A percentile compares a stretch with the other conserved stretches of the same genome.
These are phyloP conservation scores for Mixornis gularis DNA, from an alignment of 2,113 vertebrate genomes.

Conservation along the genomic window DNA sequence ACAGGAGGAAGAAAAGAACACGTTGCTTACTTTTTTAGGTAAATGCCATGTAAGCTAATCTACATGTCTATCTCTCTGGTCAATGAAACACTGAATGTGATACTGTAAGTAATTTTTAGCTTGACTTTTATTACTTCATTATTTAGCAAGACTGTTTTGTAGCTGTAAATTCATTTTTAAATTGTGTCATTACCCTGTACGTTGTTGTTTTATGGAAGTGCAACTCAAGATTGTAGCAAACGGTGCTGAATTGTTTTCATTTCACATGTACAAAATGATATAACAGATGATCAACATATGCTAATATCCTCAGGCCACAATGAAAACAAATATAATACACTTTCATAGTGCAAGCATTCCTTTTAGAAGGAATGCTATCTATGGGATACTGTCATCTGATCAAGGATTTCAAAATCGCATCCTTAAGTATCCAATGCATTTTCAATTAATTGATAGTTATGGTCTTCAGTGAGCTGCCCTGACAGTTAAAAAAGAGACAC, in stretches of 20 bases:
- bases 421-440: background rate
- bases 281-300: background rate
- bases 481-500: background rate
- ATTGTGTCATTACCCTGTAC: background rate
- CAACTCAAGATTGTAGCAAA: background rate
- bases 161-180: background rate
- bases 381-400: background rate
- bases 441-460: background rate
- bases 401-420: background rate
- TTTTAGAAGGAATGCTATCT: background rate
- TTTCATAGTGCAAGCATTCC: background rate
- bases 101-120: background rate
- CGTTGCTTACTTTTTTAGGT: background rate
- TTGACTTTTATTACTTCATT: background rate
- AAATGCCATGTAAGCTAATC: background rate
- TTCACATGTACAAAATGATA: background rate
- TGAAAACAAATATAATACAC: background rate
- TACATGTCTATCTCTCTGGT: background rate
- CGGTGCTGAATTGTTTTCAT: background rate
- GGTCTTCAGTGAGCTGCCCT: conserved; percentile 26
- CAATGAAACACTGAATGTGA: background rate
- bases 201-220: background rate
- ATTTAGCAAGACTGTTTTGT: background rate
- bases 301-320: background rate
- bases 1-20: background rate